Percentiles rank a stretch among this genome's conserved stretches.
phyloP scores from a whole-genome alignment of 2,888 invertebrate species.

The Scaeva pyrastri region DNA sequence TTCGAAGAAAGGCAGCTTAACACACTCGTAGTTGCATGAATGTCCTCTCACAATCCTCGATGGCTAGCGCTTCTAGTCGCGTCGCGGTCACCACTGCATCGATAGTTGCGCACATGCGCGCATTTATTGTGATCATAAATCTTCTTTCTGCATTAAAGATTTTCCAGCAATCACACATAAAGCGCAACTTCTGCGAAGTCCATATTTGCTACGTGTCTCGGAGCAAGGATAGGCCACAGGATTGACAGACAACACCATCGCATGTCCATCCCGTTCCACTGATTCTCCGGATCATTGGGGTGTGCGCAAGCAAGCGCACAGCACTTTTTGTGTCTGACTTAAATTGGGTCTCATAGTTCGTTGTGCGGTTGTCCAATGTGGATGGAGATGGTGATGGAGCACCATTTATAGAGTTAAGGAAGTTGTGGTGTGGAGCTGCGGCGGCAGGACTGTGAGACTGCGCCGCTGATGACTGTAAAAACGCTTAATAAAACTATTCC shows the following conservation, averaged over 20 bases:
- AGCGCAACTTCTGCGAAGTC: conserved; percentile 6
- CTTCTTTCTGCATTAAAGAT: conserved; percentile 42
- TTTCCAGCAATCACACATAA: conserved; percentile 52
- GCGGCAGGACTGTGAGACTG: too few species aligned
- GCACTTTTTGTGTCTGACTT: conserved; percentile 51
- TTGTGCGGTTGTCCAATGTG: not conserved
- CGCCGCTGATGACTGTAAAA: conserved; percentile 25
- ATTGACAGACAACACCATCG: conserved; percentile 69
- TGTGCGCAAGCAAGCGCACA: conserved; percentile 23
- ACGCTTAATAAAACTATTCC: conserved; percentile 68
- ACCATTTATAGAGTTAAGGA: conserved; percentile 37
- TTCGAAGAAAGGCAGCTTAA: conserved; percentile 25
- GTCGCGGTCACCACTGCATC: not conserved
- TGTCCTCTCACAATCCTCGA: conserved; percentile 28
- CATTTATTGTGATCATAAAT: conserved; percentile 70
- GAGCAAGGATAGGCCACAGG: conserved; percentile 35
- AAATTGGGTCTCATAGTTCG: conserved; percentile 38
- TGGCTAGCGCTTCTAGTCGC: not conserved
- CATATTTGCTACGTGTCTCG: conserved; percentile 18
- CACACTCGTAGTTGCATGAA: conserved; percentile 7
- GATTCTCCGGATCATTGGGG: conserved; percentile 41
- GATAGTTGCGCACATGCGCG: conserved; percentile 42
- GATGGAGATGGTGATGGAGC: conserved; percentile 16
- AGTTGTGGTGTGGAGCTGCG: conserved; percentile 22
- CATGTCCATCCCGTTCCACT: conserved; percentile 63